Evolutionary conservation across 1,140 invertebrate species (phyloP).

Genomic region (Psilanteris sp.): DNA sequence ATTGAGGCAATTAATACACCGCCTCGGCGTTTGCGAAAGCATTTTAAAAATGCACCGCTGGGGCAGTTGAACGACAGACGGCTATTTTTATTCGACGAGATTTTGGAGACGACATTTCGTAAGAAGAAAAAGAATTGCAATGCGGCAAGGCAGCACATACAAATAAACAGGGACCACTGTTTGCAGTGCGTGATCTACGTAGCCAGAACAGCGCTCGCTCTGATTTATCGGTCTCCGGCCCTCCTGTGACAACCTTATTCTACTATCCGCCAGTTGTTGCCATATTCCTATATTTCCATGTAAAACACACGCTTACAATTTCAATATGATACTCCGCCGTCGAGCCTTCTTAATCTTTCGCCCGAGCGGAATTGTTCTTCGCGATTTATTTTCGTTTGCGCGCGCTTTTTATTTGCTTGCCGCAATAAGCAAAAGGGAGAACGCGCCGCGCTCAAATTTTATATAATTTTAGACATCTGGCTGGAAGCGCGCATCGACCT

Average conservation of each 20-base stretch:
- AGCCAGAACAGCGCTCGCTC: constrained; percentile 54
- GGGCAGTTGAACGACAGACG: constrained; percentile 28
- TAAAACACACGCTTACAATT: constrained; percentile 47
- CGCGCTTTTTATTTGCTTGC: no score
- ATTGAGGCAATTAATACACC: constrained; percentile 51
- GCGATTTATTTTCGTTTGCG: no score
- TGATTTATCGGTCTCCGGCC: constrained; percentile 63
- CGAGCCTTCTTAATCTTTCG: constrained; percentile 37
- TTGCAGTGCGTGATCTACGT: constrained; percentile 60
- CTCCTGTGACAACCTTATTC: constrained; percentile 62
- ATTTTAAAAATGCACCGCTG: constrained; percentile 51
- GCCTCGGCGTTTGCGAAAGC: constrained; percentile 32
- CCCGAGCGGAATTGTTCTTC: background rate
- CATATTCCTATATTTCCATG: constrained; percentile 52
- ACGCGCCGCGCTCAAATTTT: no score
- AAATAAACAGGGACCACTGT: constrained; percentile 57
- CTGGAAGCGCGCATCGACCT: no score
- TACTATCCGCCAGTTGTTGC: constrained; percentile 37
- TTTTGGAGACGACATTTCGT: constrained; percentile 32
- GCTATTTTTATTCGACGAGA: constrained; percentile 52
- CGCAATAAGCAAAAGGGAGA: no score
- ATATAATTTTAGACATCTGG: no score
- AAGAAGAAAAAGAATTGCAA: constrained; percentile 36
- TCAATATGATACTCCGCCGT: constrained; percentile 35
- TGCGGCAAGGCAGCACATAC: constrained; percentile 41